phyloP scores from a whole-genome alignment of 2,113 vertebrate genomes.

The Python bivittatus region DNA sequence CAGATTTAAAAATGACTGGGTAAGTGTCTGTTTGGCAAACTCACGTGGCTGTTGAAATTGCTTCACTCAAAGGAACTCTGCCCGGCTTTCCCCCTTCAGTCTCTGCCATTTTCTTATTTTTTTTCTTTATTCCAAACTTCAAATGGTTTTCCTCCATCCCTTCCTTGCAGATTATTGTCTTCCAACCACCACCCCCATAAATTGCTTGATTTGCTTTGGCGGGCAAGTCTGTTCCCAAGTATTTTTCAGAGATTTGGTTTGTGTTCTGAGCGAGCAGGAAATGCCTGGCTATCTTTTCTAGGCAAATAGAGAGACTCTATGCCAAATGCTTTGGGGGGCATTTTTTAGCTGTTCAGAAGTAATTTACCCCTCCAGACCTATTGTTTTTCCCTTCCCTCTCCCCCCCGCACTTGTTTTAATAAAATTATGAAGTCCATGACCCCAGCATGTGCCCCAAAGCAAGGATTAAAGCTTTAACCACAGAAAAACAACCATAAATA shows the following conservation, averaged over 20 bases:
- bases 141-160: background rate
- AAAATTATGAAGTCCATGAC: constrained; percentile 20
- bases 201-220: constrained; percentile 42
- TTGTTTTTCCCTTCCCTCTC: background rate
- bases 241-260: constrained; percentile 37
- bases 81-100: background rate
- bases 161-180: constrained; percentile 30
- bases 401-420: constrained; percentile 10
- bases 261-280: constrained; percentile 22
- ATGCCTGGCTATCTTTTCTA: constrained; percentile 40
- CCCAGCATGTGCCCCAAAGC: background rate
- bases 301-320: constrained; percentile 39
- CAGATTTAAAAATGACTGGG: background rate
- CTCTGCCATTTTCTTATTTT: background rate
- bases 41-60: background rate
- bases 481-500: background rate
- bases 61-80: constrained; percentile 17
- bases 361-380: constrained; percentile 10
- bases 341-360: constrained; percentile 28
- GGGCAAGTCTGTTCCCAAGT: constrained; percentile 40
- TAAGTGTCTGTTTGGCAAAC: constrained; percentile 3
- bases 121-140: constrained; percentile 13
- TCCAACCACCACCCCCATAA: constrained; percentile 15
- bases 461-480: background rate
- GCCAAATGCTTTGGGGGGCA: constrained; percentile 31